Percentiles rank a stretch among this genome's conserved stretches.
Evolutionary conservation across 2,888 invertebrate species (phyloP).

Genomic region (Rhodophaea formosa): DNA sequence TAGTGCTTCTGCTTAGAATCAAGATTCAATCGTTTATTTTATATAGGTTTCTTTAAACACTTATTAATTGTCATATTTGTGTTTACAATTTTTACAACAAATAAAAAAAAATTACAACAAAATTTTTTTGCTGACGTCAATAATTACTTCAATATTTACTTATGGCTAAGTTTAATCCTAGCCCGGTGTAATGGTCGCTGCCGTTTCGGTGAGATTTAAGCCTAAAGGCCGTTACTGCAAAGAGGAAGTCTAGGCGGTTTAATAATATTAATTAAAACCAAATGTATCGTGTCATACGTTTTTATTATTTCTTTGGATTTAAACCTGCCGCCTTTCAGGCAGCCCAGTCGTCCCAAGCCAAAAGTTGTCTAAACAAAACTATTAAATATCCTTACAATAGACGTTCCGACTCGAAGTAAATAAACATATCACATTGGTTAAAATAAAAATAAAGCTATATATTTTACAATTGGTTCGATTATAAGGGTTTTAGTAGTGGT

Average conservation of each 20-base stretch:
- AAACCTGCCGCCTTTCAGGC: slow-evolving; percentile 28
- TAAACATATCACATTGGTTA: slow-evolving; percentile 20
- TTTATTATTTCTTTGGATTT: slow-evolving; percentile 66
- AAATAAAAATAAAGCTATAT: slow-evolving; percentile 16
- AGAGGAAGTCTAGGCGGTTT: neutral
- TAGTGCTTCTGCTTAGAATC: too few relatives aligned
- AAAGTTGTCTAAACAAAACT: slow-evolving; percentile 15
- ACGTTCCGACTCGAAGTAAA: slow-evolving; percentile 9
- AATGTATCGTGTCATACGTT: slow-evolving; percentile 44
- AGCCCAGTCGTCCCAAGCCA: slow-evolving; percentile 11
- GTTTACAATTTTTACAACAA: too few relatives aligned
- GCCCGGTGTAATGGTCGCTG: too few relatives aligned
- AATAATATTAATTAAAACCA: slow-evolving; percentile 27
- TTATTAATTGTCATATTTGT: too few relatives aligned
- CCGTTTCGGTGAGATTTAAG: too few relatives aligned
- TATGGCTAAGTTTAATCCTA: too few relatives aligned
- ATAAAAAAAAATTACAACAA: too few relatives aligned
- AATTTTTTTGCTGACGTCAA: too few relatives aligned
- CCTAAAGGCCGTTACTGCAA: too few relatives aligned
- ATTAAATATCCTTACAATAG: neutral
- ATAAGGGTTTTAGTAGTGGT: neutral
- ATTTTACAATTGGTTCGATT: slow-evolving; percentile 16
- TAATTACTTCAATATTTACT: too few relatives aligned
- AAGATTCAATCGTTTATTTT: too few relatives aligned
- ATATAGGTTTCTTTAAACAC: too few relatives aligned